These are phyloP conservation scores for Neuroterus valhalla DNA, from an alignment of 1,140 invertebrate genomes.

Conservation along the genomic window DNA sequence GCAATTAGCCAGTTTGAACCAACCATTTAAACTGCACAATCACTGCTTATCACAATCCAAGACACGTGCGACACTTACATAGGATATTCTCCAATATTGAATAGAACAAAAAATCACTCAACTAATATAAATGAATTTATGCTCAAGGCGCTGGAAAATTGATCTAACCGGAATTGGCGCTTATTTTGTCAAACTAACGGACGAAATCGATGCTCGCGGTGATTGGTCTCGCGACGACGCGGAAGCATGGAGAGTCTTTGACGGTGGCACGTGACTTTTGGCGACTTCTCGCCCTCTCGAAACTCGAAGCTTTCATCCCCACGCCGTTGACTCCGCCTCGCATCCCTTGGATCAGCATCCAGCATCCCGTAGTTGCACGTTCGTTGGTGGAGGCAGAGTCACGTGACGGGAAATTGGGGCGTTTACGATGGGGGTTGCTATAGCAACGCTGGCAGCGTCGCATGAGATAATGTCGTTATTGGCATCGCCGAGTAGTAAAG, in stretches of 20 bases:
- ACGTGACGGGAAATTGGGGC: constrained; percentile 58
- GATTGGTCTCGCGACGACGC: constrained; percentile 59
- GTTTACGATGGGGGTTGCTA: constrained; percentile 62
- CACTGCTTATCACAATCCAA: background rate
- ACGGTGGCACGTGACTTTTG: constrained; percentile 72
- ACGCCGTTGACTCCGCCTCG: constrained; percentile 60
- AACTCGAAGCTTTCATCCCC: constrained; percentile 67
- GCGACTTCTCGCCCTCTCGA: constrained; percentile 61
- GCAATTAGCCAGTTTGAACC: background rate
- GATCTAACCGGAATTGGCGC: background rate
- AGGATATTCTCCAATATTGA: too few species aligned
- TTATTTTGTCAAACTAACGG: background rate
- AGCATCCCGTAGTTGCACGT: constrained; percentile 58
- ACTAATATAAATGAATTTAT: background rate
- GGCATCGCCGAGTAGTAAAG: constrained; percentile 65
- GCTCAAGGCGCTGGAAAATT: background rate
- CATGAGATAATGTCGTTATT: constrained; percentile 69
- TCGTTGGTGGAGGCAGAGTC: constrained; percentile 61
- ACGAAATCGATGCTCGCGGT: constrained; percentile 44
- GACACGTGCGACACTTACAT: background rate
- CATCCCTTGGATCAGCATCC: constrained; percentile 55
- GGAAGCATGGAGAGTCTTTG: constrained; percentile 69
- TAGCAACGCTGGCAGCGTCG: constrained; percentile 63
- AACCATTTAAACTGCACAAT: background rate
- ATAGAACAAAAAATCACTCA: background rate